Evolutionary conservation across 2,797 vertebrate species (phyloP).

Genomic region (Chromobotia macracanthus): DNA sequence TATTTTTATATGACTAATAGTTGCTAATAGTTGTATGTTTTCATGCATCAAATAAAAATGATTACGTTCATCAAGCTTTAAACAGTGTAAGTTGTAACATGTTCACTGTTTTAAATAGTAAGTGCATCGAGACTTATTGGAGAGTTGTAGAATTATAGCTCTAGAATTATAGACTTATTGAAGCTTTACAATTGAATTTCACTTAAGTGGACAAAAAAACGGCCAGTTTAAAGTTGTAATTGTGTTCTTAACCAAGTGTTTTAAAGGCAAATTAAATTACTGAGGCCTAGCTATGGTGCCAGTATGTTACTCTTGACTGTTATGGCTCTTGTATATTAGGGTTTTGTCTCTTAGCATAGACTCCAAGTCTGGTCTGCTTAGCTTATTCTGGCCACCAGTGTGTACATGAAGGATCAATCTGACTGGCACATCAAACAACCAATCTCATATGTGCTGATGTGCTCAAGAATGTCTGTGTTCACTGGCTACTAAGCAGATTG

Average conservation of each 20-base stretch:
- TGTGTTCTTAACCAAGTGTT: background rate
- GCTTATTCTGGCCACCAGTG: background rate
- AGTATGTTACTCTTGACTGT: constrained; percentile 33
- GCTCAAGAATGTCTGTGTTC: background rate
- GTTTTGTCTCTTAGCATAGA: background rate
- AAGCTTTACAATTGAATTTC: constrained; percentile 23
- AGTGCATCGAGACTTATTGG: constrained; percentile 44
- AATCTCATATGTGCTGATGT: too few species aligned
- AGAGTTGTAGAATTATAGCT: constrained; percentile 26
- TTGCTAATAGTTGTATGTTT: background rate
- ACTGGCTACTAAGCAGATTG: background rate
- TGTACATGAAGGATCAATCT: background rate
- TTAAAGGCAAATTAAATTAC: constrained; percentile 26
- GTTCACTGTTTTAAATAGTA: constrained; percentile 40
- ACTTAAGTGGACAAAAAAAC: constrained; percentile 34
- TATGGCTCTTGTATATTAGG: constrained; percentile 9
- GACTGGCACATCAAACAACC: too few species aligned
- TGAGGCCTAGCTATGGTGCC: constrained; percentile 30
- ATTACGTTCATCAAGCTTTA: constrained; percentile 7
- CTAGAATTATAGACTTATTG: constrained; percentile 29
- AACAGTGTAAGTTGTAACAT: constrained; percentile 23
- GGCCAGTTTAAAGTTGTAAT: constrained; percentile 37
- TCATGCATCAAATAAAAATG: constrained; percentile 3
- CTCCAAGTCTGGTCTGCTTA: background rate
- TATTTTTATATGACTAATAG: background rate